Base-by-base conservation (phyloP, 2,113 vertebrate species). In the Sarotherodon lohbergeri region DNA sequence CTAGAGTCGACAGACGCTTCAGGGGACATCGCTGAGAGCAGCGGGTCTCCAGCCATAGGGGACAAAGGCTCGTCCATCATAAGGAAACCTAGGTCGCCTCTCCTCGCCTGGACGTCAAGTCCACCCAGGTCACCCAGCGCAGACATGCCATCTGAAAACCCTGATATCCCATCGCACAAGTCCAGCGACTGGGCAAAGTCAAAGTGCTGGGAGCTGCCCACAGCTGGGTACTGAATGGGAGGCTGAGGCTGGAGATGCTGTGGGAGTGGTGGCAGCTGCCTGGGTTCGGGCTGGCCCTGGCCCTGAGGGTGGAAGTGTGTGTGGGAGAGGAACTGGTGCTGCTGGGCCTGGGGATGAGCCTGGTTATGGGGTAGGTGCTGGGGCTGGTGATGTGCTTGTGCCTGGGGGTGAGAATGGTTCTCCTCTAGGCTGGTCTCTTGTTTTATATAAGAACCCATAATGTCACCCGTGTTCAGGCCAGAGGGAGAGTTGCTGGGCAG, bases 1-100 rank as follows among this genome's bases (percentile, higher is more conserved):
- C 98, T 99, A 93, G 98, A 99, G 96, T 98, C 97, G 80, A 99
- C 96, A 41, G 98, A 99, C 19, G 97, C 98, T 90, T 98, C 98
- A 0, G 99, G 98, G 61, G 98, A 99, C 97, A 99, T 97, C 66
- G 97, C 97, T 0, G 98, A 99, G 86, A 99, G 98, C 94, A 99
- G 96, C 4, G 99, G 98, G 93, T 99, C 98, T 1, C 97, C 96
- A 32, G 96, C 97, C 89, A 99, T 95, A 0, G 98, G 98, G 48
- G 98, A 97, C 96, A 99, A 96, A 11, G 97, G 96, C 96, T 99
- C 98, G 14, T 99, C 98, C 96, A 99, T 97, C 94, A 99, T 96
- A 97, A 99, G 97, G 95, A 98, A 97, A 95, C 98, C 96, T 96
- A 99, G 95, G 4, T 96, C 96, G 36, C 97, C 97, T 94, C 98